phyloP scores from a whole-genome alignment of 35 echinoderm and acorn worm species.

The Strongylocentrotus purpuratus region DNA sequence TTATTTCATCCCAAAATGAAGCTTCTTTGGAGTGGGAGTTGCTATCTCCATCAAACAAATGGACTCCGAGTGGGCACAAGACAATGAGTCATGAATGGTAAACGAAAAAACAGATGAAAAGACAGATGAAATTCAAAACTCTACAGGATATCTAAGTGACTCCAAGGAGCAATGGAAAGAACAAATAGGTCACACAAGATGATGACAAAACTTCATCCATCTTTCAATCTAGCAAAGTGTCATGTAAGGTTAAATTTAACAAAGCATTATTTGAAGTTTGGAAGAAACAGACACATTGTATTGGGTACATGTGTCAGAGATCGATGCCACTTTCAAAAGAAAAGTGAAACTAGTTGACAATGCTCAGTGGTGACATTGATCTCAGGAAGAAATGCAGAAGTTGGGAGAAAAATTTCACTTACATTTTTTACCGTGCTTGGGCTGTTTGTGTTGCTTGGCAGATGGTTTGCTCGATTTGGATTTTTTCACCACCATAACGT shows the following conservation, averaged over 20 bases:
- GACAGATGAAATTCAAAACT: background rate
- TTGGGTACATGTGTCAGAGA: background rate
- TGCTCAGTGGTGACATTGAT: background rate
- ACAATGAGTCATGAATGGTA: background rate
- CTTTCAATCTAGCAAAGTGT: background rate
- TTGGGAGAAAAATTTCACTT: background rate
- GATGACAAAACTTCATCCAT: background rate
- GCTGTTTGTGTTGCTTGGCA: slow-evolving; percentile 33
- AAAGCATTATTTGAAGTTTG: background rate
- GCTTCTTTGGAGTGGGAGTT: background rate
- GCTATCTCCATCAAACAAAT: background rate
- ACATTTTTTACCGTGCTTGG: slow-evolving; percentile 49
- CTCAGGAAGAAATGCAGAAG: background rate
- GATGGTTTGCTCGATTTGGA: slow-evolving; percentile 44
- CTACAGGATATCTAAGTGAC: background rate
- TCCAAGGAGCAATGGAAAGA: background rate
- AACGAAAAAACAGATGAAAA: background rate
- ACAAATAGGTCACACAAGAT: background rate
- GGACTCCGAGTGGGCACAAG: background rate
- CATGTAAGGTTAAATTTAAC: background rate
- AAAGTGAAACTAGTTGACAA: slow-evolving; percentile 11
- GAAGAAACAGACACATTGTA: background rate
- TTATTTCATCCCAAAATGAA: no score
- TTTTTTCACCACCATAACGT: slow-evolving; percentile 56
- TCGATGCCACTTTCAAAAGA: background rate